phyloP scores from a whole-genome alignment of 2,888 invertebrate genomes.

The Drosophila infuscata region DNA sequence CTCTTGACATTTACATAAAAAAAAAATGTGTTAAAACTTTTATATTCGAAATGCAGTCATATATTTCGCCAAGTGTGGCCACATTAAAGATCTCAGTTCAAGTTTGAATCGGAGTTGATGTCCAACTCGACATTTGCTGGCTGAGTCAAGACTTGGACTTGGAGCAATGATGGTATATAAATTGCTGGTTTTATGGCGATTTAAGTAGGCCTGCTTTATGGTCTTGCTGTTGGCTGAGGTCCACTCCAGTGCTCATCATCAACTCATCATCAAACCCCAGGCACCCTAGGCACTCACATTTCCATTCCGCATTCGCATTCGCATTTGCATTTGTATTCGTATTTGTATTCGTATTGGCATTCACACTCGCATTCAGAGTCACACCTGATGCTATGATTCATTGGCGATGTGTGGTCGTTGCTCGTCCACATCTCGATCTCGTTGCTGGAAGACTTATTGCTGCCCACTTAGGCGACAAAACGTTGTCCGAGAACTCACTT shows the following conservation, averaged over 20 bases:
- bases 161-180: conserved; percentile 72
- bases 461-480: conserved; percentile 79
- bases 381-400: conserved; percentile 63
- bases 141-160: conserved; percentile 36
- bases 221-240: conserved; percentile 47
- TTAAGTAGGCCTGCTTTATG: conserved; percentile 81
- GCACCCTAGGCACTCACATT: conserved; percentile 8
- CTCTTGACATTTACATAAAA: not conserved
- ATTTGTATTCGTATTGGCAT: conserved; percentile 9
- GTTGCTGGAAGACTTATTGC: conserved; percentile 65
- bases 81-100: not conserved
- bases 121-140: not conserved
- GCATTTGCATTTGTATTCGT: conserved; percentile 6
- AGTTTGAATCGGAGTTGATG: conserved; percentile 6
- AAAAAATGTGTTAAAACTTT: not conserved
- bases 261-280: not conserved
- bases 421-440: conserved; percentile 25
- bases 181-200: conserved; percentile 82
- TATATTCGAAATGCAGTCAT: not conserved
- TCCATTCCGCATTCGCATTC: conserved; percentile 22
- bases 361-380: conserved; percentile 32
- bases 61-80: conserved; percentile 4
- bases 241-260: conserved; percentile 13
- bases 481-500: conserved; percentile 60
- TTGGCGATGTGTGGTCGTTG: conserved; percentile 68